Percentiles rank a stretch among this genome's conserved stretches.
Evolutionary conservation across 2,888 invertebrate genomes (phyloP).

Genomic region (Mactromeris polynyma): DNA sequence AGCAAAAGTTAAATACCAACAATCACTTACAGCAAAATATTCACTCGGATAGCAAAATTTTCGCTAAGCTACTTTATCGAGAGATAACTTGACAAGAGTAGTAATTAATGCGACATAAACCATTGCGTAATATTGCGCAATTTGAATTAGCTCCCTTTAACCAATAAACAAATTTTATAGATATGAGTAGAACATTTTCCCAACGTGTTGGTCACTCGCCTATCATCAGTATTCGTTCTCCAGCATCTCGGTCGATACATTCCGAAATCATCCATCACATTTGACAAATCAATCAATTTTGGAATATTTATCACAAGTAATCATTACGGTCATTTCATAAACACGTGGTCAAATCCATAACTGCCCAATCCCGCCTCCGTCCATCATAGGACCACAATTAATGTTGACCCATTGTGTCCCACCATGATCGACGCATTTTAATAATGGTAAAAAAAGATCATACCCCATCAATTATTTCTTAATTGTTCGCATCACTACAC

Average conservation of each 20-base stretch:
- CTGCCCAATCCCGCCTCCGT: constrained; percentile 38
- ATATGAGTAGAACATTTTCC: background rate
- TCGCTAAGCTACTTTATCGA: background rate
- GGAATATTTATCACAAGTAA: constrained; percentile 15
- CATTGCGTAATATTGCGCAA: constrained; percentile 32
- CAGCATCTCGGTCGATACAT: background rate
- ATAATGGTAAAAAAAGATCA: constrained; percentile 32
- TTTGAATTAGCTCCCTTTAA: constrained; percentile 42
- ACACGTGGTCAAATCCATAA: constrained; percentile 51
- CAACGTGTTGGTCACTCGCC: background rate
- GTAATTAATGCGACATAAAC: constrained; percentile 7
- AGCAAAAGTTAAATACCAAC: too few relatives aligned
- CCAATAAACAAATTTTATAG: background rate
- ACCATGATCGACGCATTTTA: constrained; percentile 38
- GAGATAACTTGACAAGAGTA: constrained; percentile 11
- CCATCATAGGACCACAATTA: constrained; percentile 25
- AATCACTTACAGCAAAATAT: too few relatives aligned
- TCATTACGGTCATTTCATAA: constrained; percentile 26
- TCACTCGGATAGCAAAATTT: too few relatives aligned
- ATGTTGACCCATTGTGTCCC: constrained; percentile 21
- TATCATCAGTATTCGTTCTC: background rate
- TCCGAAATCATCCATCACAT: background rate
- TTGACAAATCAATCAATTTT: constrained; percentile 21
- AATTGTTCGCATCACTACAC: constrained; percentile 14
- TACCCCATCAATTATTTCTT: constrained; percentile 29